A percentile compares a stretch with the other conserved stretches of the same genome.
phyloP scores from a whole-genome alignment of 37 sponge, comb jelly and placozoan species.

The Hormiphora californensis region DNA sequence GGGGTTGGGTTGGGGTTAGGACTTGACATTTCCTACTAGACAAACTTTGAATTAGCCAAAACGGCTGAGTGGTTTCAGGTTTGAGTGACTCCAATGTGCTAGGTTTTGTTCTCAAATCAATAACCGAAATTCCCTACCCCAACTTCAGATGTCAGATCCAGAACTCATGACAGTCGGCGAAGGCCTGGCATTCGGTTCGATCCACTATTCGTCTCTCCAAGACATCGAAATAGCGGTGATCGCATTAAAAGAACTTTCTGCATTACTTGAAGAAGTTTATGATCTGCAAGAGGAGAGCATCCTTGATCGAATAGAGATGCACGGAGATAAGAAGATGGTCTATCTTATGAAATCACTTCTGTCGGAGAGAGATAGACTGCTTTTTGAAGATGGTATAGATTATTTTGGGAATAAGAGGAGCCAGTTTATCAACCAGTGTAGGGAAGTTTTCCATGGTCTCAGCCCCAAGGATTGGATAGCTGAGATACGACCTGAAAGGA shows the following conservation, averaged over 20 bases:
- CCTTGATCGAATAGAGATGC: not conserved
- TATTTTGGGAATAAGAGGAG: not conserved
- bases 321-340: not conserved
- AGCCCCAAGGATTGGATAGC: not conserved
- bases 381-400: not conserved
- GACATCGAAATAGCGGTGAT: conserved; percentile 36
- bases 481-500: not conserved
- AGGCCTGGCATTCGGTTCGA: too few relatives aligned
- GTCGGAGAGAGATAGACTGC: not conserved
- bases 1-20: too few relatives aligned
- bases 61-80: too few relatives aligned
- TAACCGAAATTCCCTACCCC: too few relatives aligned
- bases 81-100: too few relatives aligned
- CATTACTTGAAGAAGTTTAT: not conserved
- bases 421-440: conserved; percentile 45
- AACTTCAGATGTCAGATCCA: too few relatives aligned
- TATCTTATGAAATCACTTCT: not conserved
- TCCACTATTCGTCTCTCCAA: too few relatives aligned
- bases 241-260: not conserved
- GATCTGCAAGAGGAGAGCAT: not conserved
- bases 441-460: not conserved
- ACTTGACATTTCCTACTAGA: too few relatives aligned
- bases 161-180: too few relatives aligned
- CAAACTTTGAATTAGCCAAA: too few relatives aligned
- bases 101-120: too few relatives aligned